Evolutionary conservation across 2,797 vertebrate genomes (phyloP).

Genomic region (Meriones psammophilus): DNA sequence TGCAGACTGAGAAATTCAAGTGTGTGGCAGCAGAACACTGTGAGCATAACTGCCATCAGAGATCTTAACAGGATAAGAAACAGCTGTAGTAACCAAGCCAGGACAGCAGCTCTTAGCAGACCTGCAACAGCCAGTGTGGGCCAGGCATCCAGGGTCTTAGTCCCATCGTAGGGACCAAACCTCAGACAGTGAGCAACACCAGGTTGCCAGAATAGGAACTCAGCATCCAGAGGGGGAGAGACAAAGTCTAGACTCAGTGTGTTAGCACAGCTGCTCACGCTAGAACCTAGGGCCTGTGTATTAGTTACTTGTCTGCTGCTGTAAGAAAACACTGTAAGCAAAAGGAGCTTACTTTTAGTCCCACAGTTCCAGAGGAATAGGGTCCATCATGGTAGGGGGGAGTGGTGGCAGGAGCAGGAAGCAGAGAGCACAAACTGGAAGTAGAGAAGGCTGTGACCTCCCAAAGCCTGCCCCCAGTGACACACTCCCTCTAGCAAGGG

Average conservation of each 20-base stretch:
- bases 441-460: background rate
- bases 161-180: background rate
- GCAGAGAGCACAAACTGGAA: background rate
- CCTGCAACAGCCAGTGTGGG: too few species aligned
- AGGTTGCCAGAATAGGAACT: background rate
- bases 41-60: background rate
- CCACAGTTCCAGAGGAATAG: background rate
- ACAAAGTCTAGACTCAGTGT: background rate
- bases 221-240: background rate
- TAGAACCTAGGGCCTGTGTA: background rate
- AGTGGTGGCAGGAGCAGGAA: background rate
- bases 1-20: background rate
- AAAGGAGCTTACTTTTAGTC: background rate
- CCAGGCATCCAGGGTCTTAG: background rate
- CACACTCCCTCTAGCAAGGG: background rate
- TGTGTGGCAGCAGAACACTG: background rate
- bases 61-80: background rate
- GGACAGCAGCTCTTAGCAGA: background rate
- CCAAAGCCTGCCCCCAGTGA: background rate
- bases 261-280: accelerated
- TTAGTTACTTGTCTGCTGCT: background rate
- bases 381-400: background rate
- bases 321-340: background rate
- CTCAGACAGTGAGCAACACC: background rate
- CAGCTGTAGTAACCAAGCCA: background rate